Evolutionary conservation across 2,113 vertebrate genomes (phyloP), one percentile per base, ranked within the genome.

Genomic region (Laterallus jamaicensis): DNA sequence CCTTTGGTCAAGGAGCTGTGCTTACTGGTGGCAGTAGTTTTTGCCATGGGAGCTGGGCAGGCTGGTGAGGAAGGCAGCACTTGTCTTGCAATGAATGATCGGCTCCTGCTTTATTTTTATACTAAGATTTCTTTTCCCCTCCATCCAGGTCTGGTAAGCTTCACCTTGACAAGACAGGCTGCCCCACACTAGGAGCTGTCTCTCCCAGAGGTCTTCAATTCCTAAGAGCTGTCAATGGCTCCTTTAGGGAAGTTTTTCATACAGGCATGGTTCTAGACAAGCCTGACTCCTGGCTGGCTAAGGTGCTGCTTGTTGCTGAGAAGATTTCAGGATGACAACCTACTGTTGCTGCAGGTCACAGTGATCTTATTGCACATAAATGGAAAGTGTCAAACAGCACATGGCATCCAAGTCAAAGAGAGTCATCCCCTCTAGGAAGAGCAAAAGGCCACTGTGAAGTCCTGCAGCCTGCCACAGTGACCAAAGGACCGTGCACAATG

Each of bases 51-150:
- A 66, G 62, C 75, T 67, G n/a, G 32, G 56, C 63, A 78, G n/a
- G 63, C 55, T 76, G 83, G n/a, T 71, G 52, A 76, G 42, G 69
- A 88, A 93, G 62, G 69, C 42, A 88, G 63, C 6, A 5, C 20
- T 84, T 14, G 2, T 29, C 32, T 77, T 62, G 39, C 60, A 77
- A 42, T 39, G 55, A 91, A 40, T 40, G 4, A 88, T 49, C 55
- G 59, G 29, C n/a, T 84, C 89, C 88, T 89, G 74, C 59, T 96
- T 74, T 89, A 92, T 90, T 92, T 93, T 95, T 77, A 79, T 40
- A 58, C 14, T 25, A 75, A 52, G 17, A 13, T n/a, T 74, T 74
- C 47, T 83, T 62, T 50, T 13, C 39, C 24, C 11, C n/a, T 92
- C 49, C 58, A 47, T 21, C 11, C 49, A 90, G 24, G 24, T 88